Conservation (phyloP, 2,888 invertebrate species). For the Coleophora deauratella region DNA sequence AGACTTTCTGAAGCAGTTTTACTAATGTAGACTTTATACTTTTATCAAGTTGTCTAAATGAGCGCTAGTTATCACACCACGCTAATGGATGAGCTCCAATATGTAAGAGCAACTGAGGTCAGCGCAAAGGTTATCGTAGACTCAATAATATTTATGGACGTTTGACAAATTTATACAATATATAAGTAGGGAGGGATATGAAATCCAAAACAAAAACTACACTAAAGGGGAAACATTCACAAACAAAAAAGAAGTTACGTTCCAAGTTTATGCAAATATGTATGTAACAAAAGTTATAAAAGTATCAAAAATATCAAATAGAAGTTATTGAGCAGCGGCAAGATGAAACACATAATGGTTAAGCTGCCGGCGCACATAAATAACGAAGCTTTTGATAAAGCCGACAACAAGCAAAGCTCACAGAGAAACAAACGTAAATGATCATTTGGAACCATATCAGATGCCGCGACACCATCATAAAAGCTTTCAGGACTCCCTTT, state of each 20-base stretch:
- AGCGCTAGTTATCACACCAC: slow-evolving; percentile 3
- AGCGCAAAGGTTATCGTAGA: slow-evolving; percentile 8
- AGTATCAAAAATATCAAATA: slow-evolving; percentile 2
- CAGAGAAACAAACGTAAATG: slow-evolving; percentile 35
- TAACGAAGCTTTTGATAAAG: slow-evolving; percentile 51
- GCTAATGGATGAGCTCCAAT: slow-evolving; percentile 6
- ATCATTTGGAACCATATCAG: slow-evolving; percentile 37
- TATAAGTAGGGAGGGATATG: not conserved
- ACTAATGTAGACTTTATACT: not conserved
- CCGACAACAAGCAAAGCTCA: slow-evolving; percentile 39
- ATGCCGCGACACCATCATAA: slow-evolving; percentile 19
- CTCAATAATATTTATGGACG: slow-evolving; percentile 6
- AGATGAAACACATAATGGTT: slow-evolving; percentile 41
- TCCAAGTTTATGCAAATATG: not conserved
- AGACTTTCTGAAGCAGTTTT: not conserved
- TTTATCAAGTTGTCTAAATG: slow-evolving; percentile 1
- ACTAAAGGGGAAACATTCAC: not conserved
- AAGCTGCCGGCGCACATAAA: slow-evolving; percentile 44
- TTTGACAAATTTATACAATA: slow-evolving; percentile 6
- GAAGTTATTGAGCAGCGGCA: slow-evolving; percentile 25
- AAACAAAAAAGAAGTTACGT: not conserved
- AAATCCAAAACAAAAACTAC: not conserved
- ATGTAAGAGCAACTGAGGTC: slow-evolving; percentile 3
- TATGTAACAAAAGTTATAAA: too few relatives aligned
- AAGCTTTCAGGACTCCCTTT: too few relatives aligned